Base-by-base conservation (phyloP, 2,797 vertebrate species). In the Threskiornis aethiopicus region DNA sequence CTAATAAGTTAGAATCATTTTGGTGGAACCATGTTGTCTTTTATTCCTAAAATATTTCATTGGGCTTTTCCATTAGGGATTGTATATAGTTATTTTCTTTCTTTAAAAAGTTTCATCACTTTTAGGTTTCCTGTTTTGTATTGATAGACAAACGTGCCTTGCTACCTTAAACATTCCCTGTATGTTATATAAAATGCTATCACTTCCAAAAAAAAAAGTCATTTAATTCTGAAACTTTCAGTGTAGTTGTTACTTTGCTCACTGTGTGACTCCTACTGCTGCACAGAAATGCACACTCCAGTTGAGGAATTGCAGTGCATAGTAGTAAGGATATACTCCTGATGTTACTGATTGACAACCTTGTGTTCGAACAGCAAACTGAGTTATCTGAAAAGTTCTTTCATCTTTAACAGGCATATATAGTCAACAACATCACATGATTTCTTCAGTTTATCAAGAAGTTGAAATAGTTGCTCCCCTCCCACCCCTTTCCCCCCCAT, bases 401-500 rank as follows among this genome's bases (percentile, higher is more conserved):
- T 72, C 31, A 44, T 22, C 22, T 76, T 80, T 79, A 52, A 62
- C 13, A 81, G 16, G 12, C 3, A 3, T 52, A 52, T 47, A 44
- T 26, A 72, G 29, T 57, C 6, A 80, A 49, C 2, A 55, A 13
- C 6, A 66, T 26, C 29, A 47, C 13, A 33, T 13, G 31, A 73
- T 57, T 73, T 70, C 21, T 77, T 93, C 28, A 57, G 1, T 39
- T 71, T 58, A 62, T 67, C 55, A 64, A 57, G 15, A 80, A 85
- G 5, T 14, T 80, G 31, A 42, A 86, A 80, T 25, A 71, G 22
- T 46, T 64, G 6, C 9, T 70, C 11, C 11, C 5, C 7, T 59
- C 19, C 15, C 6, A 11, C 5, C 6, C 17, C 25, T 41, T 41
- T 28, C 4, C 1, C 31, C 12, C 9, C 8, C 1, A 0, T 9